These are phyloP conservation scores for Sander vitreus DNA, from an alignment of 2,113 vertebrate species.

Conservation along the genomic window DNA sequence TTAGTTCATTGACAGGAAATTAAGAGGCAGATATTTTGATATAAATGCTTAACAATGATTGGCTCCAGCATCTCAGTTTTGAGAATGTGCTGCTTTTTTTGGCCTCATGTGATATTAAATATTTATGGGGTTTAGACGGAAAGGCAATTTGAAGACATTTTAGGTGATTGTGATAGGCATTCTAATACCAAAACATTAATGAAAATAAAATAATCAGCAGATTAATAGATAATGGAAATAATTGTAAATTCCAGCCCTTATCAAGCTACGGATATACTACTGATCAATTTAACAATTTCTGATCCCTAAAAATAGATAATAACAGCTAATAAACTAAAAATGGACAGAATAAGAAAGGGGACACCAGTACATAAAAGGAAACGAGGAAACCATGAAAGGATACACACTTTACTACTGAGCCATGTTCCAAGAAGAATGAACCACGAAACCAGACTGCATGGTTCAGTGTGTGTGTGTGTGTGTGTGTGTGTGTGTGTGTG, in stretches of 20 bases:
- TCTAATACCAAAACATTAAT: background rate
- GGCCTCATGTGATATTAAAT: background rate
- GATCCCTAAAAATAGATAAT: background rate
- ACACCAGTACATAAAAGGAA: background rate
- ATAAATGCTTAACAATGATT: background rate
- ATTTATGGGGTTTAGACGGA: no score
- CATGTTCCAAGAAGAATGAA: background rate
- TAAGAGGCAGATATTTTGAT: background rate
- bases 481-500: background rate
- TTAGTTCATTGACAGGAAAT: background rate
- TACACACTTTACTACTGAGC: background rate
- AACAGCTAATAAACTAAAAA: background rate
- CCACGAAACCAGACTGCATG: conserved; percentile 1
- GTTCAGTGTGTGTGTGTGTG: background rate
- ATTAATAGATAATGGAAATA: background rate
- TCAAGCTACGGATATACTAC: background rate
- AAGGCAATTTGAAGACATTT: background rate
- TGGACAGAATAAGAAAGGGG: background rate
- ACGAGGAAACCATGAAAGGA: conserved; percentile 12
- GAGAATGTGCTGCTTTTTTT: background rate
- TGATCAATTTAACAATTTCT: background rate
- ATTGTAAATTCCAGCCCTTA: no score
- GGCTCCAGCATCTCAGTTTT: background rate
- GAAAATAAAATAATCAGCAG: background rate
- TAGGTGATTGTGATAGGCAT: background rate